Base-by-base conservation (phyloP, 2,113 vertebrate genomes). In the Chloropsis hardwickii region DNA sequence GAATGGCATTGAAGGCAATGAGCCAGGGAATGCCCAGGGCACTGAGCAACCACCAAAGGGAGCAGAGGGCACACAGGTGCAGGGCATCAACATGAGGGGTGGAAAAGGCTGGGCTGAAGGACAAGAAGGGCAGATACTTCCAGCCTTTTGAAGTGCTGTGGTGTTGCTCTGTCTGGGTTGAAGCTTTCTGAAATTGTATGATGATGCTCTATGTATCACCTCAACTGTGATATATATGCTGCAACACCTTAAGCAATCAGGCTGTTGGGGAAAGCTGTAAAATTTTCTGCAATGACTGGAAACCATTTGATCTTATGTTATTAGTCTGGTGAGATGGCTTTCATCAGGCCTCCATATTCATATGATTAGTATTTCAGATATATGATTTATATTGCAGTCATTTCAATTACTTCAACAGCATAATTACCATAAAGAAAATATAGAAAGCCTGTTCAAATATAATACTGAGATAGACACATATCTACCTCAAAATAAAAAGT, bases 91-190 rank as follows among this genome's bases (percentile, higher is more conserved):
- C 35, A 60, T 7, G 57, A 27, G 35, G n/a, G 44, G 24, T 11
- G 18, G 37, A 12, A 60, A 37, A 60, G 24, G 24, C 0, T 37
- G 57, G 57, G 35, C 57, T 60, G 0, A 1, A 12, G 57, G 9
- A 18, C 24, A 12, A 6, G 57, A 12, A 27, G 35, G 11, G 24
- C 2, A 1, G 16, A 9, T 0, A 0, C 7, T 18, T 27, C 16
- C 1, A 60, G 35, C 16, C 35, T 58, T 35, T 14, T 58, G n/a
- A 11, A 24, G 20, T 45, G 45, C 21, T 23, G 2, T 6, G 57
- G 2, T 9, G 57, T 60, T 37, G 1, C 5, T 37, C 2, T 37
- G 16, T 18, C 4, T 27, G 57, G 57, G 24, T 27, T 37, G 57
- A 37, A 27, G 57, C 57, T 37, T 37, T 37, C 35, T 60, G 35